Evolutionary conservation across 2,888 invertebrate species (phyloP), one percentile per base, ranked within the genome.

Genomic region (Perithous albicinctus): DNA sequence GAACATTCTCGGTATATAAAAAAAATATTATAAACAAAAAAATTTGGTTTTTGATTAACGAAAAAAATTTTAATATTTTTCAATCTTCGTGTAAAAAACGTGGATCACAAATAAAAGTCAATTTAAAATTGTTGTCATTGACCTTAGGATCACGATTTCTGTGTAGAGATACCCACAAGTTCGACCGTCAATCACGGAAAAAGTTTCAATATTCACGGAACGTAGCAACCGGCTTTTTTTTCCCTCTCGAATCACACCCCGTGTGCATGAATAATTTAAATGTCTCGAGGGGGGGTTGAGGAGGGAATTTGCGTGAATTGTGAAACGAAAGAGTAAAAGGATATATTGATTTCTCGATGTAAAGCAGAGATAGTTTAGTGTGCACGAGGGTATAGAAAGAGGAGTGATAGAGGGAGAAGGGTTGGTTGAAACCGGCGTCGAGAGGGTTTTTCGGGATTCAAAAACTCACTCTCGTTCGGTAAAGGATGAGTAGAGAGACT

Each of bases 191-290:
- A 76, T 79, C 76, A 69, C 75, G 54, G n/a, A n/a, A 69, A 66
- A 41, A 72, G 61, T 79, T 82, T 67, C 61, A 73, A 76, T 79
- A 82, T 79, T 82, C 79, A 38, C 66, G 26, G 61, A 66, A 67
- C 82, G 79, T 79, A 72, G 41, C 38, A 48, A 23, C 35, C 7
- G 18, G 26, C 38, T 77, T 75, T 80, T 76, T 64, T 51, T 64
- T 59, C 51, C 66, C 76, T 54, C 59, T 46, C 61, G 67, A 77
- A 82, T 82, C 79, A 79, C 79, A 79, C 67, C n/a, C n/a, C 79
- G 76, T 66, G 83, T 69, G 73, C 67, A 85, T 82, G 84, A 83
- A 85, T 83, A 83, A 84, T 86, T 85, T 84, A 84, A 86, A 85
- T 84, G 74, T 78, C 79, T 78, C 67, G 78, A 76, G 80, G 75